Base-by-base conservation (phyloP, 2,797 vertebrate species). In the Ctenosaura bakeri region DNA sequence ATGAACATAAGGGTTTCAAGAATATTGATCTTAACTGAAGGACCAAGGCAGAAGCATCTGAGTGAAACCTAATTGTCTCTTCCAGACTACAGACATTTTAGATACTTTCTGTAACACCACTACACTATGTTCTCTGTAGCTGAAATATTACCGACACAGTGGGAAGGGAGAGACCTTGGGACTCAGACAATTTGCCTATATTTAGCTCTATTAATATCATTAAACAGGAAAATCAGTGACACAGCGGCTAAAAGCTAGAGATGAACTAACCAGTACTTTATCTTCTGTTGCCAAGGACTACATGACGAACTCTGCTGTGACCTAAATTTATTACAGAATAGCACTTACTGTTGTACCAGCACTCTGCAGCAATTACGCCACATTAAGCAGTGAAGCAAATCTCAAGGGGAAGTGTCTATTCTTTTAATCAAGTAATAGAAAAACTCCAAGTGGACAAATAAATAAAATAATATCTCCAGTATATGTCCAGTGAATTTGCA, bases 271-370 rank as follows among this genome's bases (percentile, higher is more conserved):
- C 81, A 90, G 92, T 0, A 0, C 94, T 97, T 96, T 96, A 95
- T 97, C 94, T 95, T 96, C 94, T 90, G 94, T 97, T 97, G 96
- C 97, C 93, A 96, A 95, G 94, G 95, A 97, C 95, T 96, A 93
- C 95, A 38, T 90, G 94, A 95, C 97, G 96, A 97, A 97, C 97
- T 97, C 97, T 94, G 83, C 94, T 94, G 93, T 97, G 96, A 97
- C 97, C 97, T 96, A 97, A 95, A 97, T 97, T 96, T 97, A 96
- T 97, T 96, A 96, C 88, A 94, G 95, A 96, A 92, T 85, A 92
- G 93, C 69, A 80, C 84, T 96, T 85, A 0, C 85, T 93, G 94
- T 92, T 91, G 54, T 91, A 94, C 88, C 93, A 89, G 95, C 90
- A 94, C 95, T 97, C 94, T 85, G 91, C 91, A 93, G 96, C 96